Conservation (phyloP, 2,113 vertebrate species). For the Rana temporaria region DNA sequence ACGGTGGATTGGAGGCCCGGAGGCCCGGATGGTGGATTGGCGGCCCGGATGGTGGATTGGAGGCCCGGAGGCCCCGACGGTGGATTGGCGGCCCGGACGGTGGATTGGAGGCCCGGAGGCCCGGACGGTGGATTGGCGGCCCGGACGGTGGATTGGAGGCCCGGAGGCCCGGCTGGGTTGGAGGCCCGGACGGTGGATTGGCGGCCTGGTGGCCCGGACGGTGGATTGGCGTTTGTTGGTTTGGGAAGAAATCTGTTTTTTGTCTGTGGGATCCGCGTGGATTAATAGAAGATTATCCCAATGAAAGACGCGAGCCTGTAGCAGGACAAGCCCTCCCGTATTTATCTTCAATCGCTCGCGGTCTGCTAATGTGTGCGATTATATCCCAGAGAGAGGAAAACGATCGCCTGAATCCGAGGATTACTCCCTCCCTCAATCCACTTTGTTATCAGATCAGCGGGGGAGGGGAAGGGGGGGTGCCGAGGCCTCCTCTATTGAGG, state of each 20-base stretch:
- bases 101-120: too few species aligned
- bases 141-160: too few species aligned
- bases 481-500: constrained; percentile 20
- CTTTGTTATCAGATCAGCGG: constrained; percentile 52
- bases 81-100: too few species aligned
- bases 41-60: too few species aligned
- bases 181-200: too few species aligned
- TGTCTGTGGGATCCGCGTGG: constrained; percentile 44
- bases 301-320: constrained; percentile 28
- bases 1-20: too few species aligned
- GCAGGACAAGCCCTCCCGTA: constrained; percentile 35
- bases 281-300: constrained; percentile 47
- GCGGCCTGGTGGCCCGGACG: too few species aligned
- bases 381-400: constrained; percentile 54
- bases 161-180: too few species aligned
- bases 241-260: constrained; percentile 8
- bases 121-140: too few species aligned
- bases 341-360: constrained; percentile 55
- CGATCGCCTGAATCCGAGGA: constrained; percentile 53
- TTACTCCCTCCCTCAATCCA: constrained; percentile 47
- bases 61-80: too few species aligned
- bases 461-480: neutral
- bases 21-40: too few species aligned
- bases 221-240: neutral
- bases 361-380: constrained; percentile 54